Conservation (phyloP, 2,113 vertebrate species). For the Gobiocypris rarus region DNA sequence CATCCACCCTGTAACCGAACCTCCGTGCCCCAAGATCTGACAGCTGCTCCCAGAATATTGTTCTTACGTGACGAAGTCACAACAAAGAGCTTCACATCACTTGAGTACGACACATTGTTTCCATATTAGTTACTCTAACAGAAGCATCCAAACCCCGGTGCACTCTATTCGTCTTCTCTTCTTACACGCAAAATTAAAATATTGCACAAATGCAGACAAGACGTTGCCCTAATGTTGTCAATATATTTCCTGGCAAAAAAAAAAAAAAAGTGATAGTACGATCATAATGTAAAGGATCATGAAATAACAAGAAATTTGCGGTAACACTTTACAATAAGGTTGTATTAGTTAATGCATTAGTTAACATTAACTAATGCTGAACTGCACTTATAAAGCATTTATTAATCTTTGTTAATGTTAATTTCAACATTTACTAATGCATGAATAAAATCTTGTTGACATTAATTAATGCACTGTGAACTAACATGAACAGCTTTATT, state of each 20-base stretch:
- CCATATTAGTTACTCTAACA: background rate
- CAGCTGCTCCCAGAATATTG: constrained; percentile 71
- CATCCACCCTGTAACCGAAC: constrained; percentile 65
- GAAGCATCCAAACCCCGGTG: background rate
- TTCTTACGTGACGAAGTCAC: constrained; percentile 64
- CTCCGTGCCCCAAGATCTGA: constrained; percentile 62
- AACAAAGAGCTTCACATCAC: constrained; percentile 63
- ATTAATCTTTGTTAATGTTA: too few relatives aligned
- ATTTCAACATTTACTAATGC: too few relatives aligned
- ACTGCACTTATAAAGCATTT: too few relatives aligned
- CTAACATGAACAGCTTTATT: too few relatives aligned
- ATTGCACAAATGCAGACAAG: background rate
- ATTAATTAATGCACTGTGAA: too few relatives aligned
- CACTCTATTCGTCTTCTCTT: background rate
- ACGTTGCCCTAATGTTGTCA: too few relatives aligned
- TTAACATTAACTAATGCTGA: too few relatives aligned
- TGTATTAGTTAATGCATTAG: too few relatives aligned
- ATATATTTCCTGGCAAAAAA: too few relatives aligned
- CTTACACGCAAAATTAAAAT: background rate
- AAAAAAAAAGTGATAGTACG: background rate
- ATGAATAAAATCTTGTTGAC: too few relatives aligned
- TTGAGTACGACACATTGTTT: constrained; percentile 63
- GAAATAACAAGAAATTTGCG: background rate
- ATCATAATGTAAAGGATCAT: background rate
- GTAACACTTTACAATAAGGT: too few relatives aligned